phyloP scores from a whole-genome alignment of 2,888 invertebrate genomes.

The Brachypterus glaber region DNA sequence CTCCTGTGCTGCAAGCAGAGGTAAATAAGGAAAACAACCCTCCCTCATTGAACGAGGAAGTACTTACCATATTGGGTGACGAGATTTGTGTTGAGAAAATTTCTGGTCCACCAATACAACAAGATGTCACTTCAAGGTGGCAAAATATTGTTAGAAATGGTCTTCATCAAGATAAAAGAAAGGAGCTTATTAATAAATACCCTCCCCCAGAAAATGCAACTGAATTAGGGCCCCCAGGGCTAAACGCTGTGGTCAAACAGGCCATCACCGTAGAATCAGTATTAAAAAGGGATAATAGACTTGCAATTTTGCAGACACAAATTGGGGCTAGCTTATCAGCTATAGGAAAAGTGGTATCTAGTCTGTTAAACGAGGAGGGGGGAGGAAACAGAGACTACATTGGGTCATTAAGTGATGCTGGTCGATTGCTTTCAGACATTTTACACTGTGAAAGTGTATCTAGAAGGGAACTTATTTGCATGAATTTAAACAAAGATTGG shows the following conservation, averaged over 20 bases:
- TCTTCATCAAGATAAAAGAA: background rate
- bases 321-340: constrained; percentile 8
- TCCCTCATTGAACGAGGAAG: too few species aligned
- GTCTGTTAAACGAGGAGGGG: constrained; percentile 7
- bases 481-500: constrained; percentile 12
- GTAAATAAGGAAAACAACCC: too few species aligned
- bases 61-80: too few species aligned
- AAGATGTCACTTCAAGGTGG: background rate
- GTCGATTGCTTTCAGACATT: constrained; percentile 12
- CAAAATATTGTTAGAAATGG: background rate
- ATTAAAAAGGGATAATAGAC: too few species aligned
- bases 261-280: too few species aligned
- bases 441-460: constrained; percentile 8
- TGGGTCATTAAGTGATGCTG: constrained; percentile 12
- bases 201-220: background rate
- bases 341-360: constrained; percentile 5
- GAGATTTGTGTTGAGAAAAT: too few species aligned
- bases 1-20: too few species aligned
- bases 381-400: constrained; percentile 6
- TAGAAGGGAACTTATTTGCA: constrained; percentile 6
- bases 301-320: constrained; percentile 12
- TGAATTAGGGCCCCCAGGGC: background rate
- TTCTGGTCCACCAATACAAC: background rate
- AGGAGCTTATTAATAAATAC: background rate
- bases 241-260: background rate